Base-by-base conservation (phyloP, 2,113 vertebrate species). In the Ciconia stormi region DNA sequence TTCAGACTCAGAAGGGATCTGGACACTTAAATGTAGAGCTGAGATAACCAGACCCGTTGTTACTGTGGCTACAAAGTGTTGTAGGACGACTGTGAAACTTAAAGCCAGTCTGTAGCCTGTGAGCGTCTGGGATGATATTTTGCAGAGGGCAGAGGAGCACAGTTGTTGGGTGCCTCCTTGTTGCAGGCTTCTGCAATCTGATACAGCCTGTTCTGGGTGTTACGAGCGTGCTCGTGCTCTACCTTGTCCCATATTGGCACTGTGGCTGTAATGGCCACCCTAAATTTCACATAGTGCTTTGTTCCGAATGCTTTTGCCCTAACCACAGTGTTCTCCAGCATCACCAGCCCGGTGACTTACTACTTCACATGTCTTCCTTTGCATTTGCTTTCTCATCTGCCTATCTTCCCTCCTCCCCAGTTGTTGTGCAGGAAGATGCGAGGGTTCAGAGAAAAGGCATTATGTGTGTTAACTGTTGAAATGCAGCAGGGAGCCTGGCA, bases 241-340 rank as follows among this genome's bases (percentile, higher is more conserved):
- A 2, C 56, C 36, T 40, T 7, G n/a, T n/a, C 44, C 27, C 10
- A 0, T 16, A 13, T 0, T 1, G 59, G 14, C n/a, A 3, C 26
- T 6, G 30, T 11, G 72, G 9, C n/a, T 25, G 17, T 36, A 12
- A 7, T 1, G 7, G 10, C 25, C 69, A 40, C 47, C 36, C 21
- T 2, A 36, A 21, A 58, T 61, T 7, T 38, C 62, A 40, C 25
- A 0, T 0, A 10, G 32, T 18, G 29, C n/a, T 55, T 52, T 1
- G 17, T 29, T 16, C 26, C 10, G 27, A 36, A 20, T 23, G 26
- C 42, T 47, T 66, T 16, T 62, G 34, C 40, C 34, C 66, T 13
- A 29, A 26, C 20, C 8, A 8, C 8, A 5, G 1, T 10, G 17
- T 6, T n/a, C 49, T 58, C 36, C 38, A 49, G 34, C 22, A 42